These are phyloP conservation scores for Hoplodrina blanda DNA, from an alignment of 2,888 invertebrate species.

Conservation along the genomic window DNA sequence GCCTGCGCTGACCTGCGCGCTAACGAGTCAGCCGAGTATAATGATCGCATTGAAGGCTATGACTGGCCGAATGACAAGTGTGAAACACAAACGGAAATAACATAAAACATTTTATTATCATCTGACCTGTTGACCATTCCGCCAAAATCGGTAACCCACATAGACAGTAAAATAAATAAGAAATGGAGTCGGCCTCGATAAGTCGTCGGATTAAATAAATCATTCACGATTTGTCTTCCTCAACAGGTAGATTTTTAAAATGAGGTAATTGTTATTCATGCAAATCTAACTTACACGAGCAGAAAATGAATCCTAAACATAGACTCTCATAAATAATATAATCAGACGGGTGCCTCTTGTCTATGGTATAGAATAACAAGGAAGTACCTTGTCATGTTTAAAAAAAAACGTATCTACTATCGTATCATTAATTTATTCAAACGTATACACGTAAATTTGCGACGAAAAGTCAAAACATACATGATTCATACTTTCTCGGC, in stretches of 20 bases:
- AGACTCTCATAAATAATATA: conserved; percentile 87
- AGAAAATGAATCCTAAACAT: conserved; percentile 86
- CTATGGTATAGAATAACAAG: conserved; percentile 73
- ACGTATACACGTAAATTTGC: conserved; percentile 8
- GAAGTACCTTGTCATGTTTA: conserved; percentile 45
- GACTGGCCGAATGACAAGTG: conserved; percentile 77
- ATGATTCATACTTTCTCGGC: conserved; percentile 24
- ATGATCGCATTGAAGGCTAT: conserved; percentile 86
- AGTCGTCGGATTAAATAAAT: conserved; percentile 82
- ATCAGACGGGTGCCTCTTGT: conserved; percentile 73
- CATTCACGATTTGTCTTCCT: conserved; percentile 84
- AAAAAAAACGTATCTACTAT: conserved; percentile 6
- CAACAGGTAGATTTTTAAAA: conserved; percentile 87
- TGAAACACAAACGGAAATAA: conserved; percentile 71
- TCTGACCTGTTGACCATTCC: conserved; percentile 71
- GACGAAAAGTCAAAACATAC: conserved; percentile 10
- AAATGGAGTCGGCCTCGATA: conserved; percentile 81
- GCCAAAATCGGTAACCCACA: conserved; percentile 81
- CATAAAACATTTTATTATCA: conserved; percentile 72
- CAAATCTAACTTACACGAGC: conserved; percentile 87
- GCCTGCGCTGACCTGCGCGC: conserved; percentile 84
- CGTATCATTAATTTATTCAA: conserved; percentile 26
- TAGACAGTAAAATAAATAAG: conserved; percentile 79
- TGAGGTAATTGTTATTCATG: conserved; percentile 87
- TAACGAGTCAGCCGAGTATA: conserved; percentile 86